Base-by-base conservation (phyloP, 1,140 invertebrate genomes). In the Aphidius ervi region DNA sequence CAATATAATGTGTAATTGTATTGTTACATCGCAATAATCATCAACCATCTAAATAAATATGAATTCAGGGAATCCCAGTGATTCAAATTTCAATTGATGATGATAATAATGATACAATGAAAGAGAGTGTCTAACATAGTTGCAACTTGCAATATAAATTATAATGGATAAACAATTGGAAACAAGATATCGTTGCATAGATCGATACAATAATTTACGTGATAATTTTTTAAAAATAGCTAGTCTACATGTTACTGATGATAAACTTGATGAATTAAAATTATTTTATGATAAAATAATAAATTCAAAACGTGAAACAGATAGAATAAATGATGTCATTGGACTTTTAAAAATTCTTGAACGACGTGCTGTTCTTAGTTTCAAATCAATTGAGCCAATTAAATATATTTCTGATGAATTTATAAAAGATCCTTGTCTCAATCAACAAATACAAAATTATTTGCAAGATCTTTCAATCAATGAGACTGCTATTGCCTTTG, bases 311-410 rank as follows among this genome's bases (percentile, higher is more conserved):
- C 67, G 75, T 4, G 62, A 55, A 47, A 53, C 63, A 2, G 71
- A 73, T 31, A 54, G 62, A 2, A 71, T 76, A 31, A 67, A 63
- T 8, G 49, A 70, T 54, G 45, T 79, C 5, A 62, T 61, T 10
- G 52, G 39, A 20, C 67, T 80, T 40, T 45, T 79, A 40, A 67
- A 63, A 54, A 45, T 72, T 6, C 58, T 80, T 5, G 74, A 78
- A 62, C 76, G 77, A 59, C 63, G 74, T 5, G 62, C 65, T 49
- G 40, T 62, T 52, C 40, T 78, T 7, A 62, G 58, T 20, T 71
- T 54, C 48, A 23, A 66, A 23, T 62, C 71, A 48, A 67, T 78
- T 7, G 56, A 59, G 20, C 66, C 65, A 5, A 61, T 78, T 23
- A 59, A 63, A 46, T 8, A 61, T 40, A 77, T 80, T 49, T 45